These are phyloP conservation scores for Aspidapion aeneum DNA, from an alignment of 2,888 invertebrate genomes.

Conservation along the genomic window DNA sequence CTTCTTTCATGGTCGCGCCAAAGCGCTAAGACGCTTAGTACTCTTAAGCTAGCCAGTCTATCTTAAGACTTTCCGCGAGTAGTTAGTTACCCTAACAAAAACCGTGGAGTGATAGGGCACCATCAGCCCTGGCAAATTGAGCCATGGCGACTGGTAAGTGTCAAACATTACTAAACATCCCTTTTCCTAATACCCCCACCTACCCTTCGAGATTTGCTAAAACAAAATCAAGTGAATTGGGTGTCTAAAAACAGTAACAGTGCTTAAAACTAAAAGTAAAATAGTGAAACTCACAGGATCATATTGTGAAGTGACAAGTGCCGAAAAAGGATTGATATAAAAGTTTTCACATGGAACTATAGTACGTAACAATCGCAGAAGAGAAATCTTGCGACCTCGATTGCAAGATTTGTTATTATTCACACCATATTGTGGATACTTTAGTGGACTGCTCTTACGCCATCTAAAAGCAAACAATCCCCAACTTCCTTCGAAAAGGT, in stretches of 20 bases:
- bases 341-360: neutral
- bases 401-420: slow-evolving; percentile 9
- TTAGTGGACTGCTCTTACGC: neutral
- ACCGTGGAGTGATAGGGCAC: slow-evolving; percentile 40
- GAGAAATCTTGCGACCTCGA: slow-evolving; percentile 32
- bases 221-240: slow-evolving; percentile 17
- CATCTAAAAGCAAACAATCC: neutral
- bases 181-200: slow-evolving; percentile 10
- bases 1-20: slow-evolving; percentile 34
- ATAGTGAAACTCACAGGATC: slow-evolving; percentile 8
- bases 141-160: slow-evolving; percentile 42
- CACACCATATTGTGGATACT: slow-evolving; percentile 3
- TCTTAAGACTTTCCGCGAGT: slow-evolving; percentile 41
- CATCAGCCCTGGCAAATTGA: slow-evolving; percentile 37
- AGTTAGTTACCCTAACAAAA: slow-evolving; percentile 35
- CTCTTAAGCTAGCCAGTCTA: slow-evolving; percentile 37
- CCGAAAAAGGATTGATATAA: slow-evolving; percentile 5
- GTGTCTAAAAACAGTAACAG: slow-evolving; percentile 7
- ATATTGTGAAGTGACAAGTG: neutral
- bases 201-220: slow-evolving; percentile 3
- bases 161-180: slow-evolving; percentile 15
- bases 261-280: slow-evolving; percentile 19
- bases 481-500: neutral
- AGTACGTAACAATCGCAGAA: slow-evolving; percentile 9
- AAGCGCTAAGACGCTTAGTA: slow-evolving; percentile 35